A percentile compares a stretch with the other conserved stretches of the same genome.
Evolutionary conservation across 2,888 invertebrate species (phyloP).

Genomic region (Heteromyza rotundicornis): DNA sequence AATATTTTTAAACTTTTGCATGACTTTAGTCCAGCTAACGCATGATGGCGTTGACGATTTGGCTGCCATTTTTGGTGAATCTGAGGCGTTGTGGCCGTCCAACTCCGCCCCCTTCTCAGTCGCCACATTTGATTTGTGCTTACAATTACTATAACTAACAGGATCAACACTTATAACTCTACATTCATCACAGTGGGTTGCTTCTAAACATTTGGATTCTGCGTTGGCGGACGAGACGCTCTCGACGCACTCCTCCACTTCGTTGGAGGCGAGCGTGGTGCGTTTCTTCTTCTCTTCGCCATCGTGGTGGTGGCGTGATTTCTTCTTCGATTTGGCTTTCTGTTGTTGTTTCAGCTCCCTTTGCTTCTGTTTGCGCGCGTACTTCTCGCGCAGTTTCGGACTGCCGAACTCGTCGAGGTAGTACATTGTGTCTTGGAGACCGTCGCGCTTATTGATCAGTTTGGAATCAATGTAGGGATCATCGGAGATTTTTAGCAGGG

Average conservation of each 20-base stretch:
- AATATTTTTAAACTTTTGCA: constrained; percentile 56
- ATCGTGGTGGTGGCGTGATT: neutral
- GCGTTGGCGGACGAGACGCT: neutral
- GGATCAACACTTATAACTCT: constrained; percentile 18
- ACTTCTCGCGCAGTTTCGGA: constrained; percentile 60
- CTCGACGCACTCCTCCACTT: constrained; percentile 34
- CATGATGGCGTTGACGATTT: constrained; percentile 49
- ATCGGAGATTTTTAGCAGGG: constrained; percentile 52
- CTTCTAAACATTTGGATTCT: constrained; percentile 10
- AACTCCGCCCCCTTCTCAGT: constrained; percentile 15
- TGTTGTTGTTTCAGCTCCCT: constrained; percentile 50
- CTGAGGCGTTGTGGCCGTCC: constrained; percentile 23
- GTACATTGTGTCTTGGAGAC: constrained; percentile 61
- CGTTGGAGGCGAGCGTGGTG: constrained; percentile 41
- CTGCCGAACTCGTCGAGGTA: constrained; percentile 62
- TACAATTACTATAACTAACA: constrained; percentile 35
- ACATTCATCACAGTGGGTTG: constrained; percentile 37
- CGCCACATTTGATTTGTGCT: constrained; percentile 36
- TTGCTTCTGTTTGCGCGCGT: constrained; percentile 54
- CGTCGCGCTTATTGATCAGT: constrained; percentile 61
- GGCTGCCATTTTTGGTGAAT: constrained; percentile 27
- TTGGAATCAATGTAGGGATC: constrained; percentile 57
- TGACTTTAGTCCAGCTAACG: constrained; percentile 60
- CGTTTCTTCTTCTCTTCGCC: constrained; percentile 45
- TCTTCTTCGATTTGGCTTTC: constrained; percentile 46